Conservation (phyloP, 2,113 vertebrate species). For the Patagioenas fasciata region DNA sequence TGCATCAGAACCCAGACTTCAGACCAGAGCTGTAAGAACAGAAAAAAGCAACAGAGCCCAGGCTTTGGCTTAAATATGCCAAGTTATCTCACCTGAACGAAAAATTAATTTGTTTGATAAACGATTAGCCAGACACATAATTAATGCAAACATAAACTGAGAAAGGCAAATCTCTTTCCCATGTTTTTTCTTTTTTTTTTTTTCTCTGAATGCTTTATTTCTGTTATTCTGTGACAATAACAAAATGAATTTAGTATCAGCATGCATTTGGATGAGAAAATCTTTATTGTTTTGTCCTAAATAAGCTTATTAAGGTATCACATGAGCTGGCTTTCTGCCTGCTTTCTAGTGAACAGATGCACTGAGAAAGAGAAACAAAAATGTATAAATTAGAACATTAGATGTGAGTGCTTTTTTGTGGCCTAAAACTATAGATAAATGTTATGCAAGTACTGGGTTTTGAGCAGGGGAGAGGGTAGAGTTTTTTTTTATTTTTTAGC, state of each 20-base stretch:
- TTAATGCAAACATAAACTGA: neutral
- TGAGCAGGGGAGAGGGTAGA: accelerated
- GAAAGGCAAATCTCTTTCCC: neutral
- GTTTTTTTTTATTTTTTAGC: neutral
- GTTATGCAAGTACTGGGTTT: accelerated
- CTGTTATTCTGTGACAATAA: neutral
- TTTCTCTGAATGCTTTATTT: neutral
- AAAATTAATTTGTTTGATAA: neutral
- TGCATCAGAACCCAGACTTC: neutral
- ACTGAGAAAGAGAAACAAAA: neutral
- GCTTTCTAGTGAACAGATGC: neutral
- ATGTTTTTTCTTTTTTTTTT: neutral
- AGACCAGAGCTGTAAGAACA: neutral
- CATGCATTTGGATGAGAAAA: neutral
- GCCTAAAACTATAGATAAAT: neutral
- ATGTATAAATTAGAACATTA: neutral
- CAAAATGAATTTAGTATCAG: neutral
- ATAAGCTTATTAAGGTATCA: neutral
- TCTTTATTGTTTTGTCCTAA: neutral
- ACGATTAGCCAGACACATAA: neutral
- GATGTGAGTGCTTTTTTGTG: neutral
- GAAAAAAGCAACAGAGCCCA: neutral
- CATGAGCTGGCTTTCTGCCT: neutral
- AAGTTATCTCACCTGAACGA: neutral
- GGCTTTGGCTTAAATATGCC: neutral